Conservation (phyloP, 2,888 invertebrate species). For the Cyaniris semiargus region DNA sequence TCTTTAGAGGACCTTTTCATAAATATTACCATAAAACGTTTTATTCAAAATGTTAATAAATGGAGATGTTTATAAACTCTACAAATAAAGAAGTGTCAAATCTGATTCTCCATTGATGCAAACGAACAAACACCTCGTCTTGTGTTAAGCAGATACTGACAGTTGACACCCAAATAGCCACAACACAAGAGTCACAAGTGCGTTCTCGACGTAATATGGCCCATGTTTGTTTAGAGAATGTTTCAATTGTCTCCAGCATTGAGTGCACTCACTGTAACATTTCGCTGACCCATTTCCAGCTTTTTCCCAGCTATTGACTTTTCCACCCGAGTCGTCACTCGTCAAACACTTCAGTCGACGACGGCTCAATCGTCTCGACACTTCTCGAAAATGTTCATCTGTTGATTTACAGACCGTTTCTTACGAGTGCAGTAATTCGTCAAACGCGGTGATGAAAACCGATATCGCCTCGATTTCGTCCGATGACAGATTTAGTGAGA, state of each 20-base stretch:
- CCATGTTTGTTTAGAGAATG: neutral
- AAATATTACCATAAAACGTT: neutral
- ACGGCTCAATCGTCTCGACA: conserved; percentile 15
- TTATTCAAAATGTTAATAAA: neutral
- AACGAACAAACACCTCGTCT: neutral
- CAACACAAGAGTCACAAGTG: neutral
- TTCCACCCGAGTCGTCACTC: conserved; percentile 1
- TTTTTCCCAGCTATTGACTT: conserved; percentile 15
- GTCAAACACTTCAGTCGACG: conserved; percentile 7
- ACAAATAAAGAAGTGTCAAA: no score
- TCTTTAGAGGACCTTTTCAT: neutral
- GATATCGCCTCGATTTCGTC: neutral
- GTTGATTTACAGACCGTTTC: conserved; percentile 6
- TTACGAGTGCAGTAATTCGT: neutral
- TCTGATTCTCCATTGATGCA: no score
- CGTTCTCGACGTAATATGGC: neutral
- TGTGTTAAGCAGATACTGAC: no score
- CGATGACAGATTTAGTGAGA: neutral
- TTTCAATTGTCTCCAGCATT: neutral
- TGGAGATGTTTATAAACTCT: neutral
- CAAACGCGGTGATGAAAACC: neutral
- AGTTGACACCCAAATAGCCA: no score
- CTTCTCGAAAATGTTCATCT: conserved; percentile 13
- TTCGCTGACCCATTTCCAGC: neutral
- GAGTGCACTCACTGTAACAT: neutral